phyloP scores from a whole-genome alignment of 2,888 invertebrate genomes.

The Helleia helle region DNA sequence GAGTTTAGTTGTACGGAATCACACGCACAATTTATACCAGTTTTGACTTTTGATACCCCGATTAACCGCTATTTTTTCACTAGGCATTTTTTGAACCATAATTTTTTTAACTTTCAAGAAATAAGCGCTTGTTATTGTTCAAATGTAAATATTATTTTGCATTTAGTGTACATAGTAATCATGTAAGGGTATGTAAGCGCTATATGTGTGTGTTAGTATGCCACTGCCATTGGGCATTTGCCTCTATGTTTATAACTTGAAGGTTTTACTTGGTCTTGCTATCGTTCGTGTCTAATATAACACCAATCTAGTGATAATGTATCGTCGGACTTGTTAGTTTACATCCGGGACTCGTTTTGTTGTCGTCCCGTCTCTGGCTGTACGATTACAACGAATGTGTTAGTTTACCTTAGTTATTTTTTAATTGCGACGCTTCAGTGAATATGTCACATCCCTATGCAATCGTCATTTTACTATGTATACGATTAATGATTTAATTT shows the following conservation, averaged over 20 bases:
- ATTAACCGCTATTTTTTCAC: background rate
- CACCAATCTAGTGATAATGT: slow-evolving; percentile 6
- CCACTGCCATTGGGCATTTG: slow-evolving; percentile 54
- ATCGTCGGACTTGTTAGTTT: slow-evolving; percentile 12
- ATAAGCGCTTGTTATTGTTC: background rate
- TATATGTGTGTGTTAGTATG: slow-evolving; percentile 61
- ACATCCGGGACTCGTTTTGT: background rate
- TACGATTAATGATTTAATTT: slow-evolving; percentile 11
- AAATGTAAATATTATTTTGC: slow-evolving; percentile 64
- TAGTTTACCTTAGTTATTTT: slow-evolving; percentile 5
- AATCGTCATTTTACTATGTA: slow-evolving; percentile 24
- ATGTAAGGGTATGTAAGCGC: slow-evolving; percentile 54
- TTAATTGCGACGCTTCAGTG: slow-evolving; percentile 3
- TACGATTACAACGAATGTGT: slow-evolving; percentile 2
- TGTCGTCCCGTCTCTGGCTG: slow-evolving; percentile 3
- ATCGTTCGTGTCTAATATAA: slow-evolving; percentile 7
- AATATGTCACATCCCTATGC: slow-evolving; percentile 16
- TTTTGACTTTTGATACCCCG: background rate
- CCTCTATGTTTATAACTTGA: slow-evolving; percentile 31
- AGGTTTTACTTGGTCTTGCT: too few relatives aligned
- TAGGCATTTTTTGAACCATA: background rate
- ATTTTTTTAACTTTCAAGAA: background rate
- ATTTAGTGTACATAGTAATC: slow-evolving; percentile 54
- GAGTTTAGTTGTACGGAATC: slow-evolving; percentile 3
- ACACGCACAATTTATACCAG: slow-evolving; percentile 3